A percentile compares a stretch with the other conserved stretches of the same genome.
phyloP scores from a whole-genome alignment of 2,888 invertebrate species.

The Oscheius onirici region DNA sequence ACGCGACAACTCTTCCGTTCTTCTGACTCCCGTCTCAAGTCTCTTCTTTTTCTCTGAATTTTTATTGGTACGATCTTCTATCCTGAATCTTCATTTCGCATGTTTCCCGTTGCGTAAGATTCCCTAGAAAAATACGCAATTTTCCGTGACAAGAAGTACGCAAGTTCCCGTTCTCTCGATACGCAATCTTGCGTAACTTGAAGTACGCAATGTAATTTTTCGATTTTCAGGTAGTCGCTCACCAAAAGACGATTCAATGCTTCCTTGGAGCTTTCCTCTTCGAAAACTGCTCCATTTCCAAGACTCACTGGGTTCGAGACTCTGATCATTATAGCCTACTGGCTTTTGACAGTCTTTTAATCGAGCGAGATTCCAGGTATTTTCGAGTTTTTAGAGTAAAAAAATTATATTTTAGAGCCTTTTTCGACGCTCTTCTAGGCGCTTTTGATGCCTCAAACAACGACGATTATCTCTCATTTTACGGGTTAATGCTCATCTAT shows the following conservation, averaged over 20 bases:
- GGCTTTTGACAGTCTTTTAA: constrained; percentile 4
- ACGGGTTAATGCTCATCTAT: constrained; percentile 89
- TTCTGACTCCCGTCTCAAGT: constrained; percentile 63
- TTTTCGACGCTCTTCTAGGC: constrained; percentile 87
- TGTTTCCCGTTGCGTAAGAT: too few relatives aligned
- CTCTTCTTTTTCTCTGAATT: constrained; percentile 67
- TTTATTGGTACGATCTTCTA: constrained; percentile 48
- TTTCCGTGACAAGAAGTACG: too few relatives aligned
- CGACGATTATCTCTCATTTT: constrained; percentile 92
- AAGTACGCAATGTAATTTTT: too few relatives aligned
- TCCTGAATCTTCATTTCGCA: neutral
- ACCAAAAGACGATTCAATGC: constrained; percentile 52
- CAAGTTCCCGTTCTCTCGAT: too few relatives aligned
- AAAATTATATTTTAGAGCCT: constrained; percentile 76
- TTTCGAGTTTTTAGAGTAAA: neutral
- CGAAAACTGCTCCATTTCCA: constrained; percentile 54
- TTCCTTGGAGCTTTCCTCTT: constrained; percentile 64
- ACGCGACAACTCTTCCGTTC: constrained; percentile 52
- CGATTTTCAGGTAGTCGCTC: constrained; percentile 45
- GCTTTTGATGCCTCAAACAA: constrained; percentile 85
- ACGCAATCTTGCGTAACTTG: too few relatives aligned
- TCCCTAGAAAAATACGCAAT: too few relatives aligned
- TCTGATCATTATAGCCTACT: constrained; percentile 40
- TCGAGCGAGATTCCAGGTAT: neutral
- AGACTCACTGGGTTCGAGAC: constrained; percentile 53